These are phyloP conservation scores for Anolis sagrei DNA, from an alignment of 2,113 vertebrate genomes.

Conservation along the genomic window DNA sequence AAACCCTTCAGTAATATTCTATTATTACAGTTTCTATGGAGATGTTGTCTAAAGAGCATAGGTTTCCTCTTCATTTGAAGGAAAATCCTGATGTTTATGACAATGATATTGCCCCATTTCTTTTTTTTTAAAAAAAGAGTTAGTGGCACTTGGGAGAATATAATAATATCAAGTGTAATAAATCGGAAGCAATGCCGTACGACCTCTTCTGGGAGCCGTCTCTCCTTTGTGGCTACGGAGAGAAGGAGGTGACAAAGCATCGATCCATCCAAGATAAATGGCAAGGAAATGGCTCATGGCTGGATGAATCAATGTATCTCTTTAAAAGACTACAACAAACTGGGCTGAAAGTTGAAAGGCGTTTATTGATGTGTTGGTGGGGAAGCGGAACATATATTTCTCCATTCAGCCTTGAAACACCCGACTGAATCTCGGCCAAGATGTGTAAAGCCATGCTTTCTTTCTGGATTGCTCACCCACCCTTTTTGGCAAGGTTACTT, in stretches of 20 bases:
- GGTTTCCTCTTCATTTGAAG: not conserved
- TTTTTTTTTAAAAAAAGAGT: not conserved
- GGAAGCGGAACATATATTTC: conserved; percentile 59
- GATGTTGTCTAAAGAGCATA: not conserved
- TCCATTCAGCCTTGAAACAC: conserved; percentile 57
- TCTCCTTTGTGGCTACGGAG: conserved; percentile 47
- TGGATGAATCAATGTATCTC: conserved; percentile 54
- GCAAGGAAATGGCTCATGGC: conserved; percentile 44
- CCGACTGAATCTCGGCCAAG: conserved; percentile 41
- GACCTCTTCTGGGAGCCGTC: conserved; percentile 45
- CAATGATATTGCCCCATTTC: no score
- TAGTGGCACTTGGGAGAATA: not conserved
- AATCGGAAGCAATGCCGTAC: conserved; percentile 52
- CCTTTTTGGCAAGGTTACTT: conserved; percentile 39
- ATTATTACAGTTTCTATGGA: not conserved
- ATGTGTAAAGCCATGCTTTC: conserved; percentile 53
- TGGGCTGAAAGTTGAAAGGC: conserved; percentile 54
- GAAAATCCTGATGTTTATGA: not conserved
- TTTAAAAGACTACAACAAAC: conserved; percentile 51
- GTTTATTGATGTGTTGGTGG: conserved; percentile 42
- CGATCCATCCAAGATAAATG: conserved; percentile 56
- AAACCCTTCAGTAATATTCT: not conserved
- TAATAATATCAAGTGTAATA: conserved; percentile 62
- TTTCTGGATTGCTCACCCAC: conserved; percentile 28
- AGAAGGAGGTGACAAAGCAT: conserved; percentile 50